Evolutionary conservation across 1,140 invertebrate species (phyloP).

Genomic region (Anagrus nilaparvatae): DNA sequence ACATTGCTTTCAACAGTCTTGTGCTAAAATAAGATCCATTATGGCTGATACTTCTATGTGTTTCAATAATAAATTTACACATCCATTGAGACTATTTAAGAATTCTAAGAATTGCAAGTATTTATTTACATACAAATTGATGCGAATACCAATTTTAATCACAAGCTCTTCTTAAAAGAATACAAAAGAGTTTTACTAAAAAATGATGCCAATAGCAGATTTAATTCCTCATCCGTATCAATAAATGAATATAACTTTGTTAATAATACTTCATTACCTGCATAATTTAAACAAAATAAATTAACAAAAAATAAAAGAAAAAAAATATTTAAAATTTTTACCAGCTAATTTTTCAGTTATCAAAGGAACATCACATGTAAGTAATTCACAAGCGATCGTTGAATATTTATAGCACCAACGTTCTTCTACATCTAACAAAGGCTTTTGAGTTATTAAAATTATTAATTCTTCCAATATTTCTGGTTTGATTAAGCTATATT

Average conservation of each 20-base stretch:
- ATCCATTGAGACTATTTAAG: conserved; percentile 75
- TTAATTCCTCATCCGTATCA: conserved; percentile 74
- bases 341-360: conserved; percentile 75
- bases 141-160: conserved; percentile 86
- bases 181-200: conserved; percentile 87
- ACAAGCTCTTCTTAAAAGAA: conserved; percentile 70
- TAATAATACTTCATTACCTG: conserved; percentile 63
- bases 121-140: conserved; percentile 79
- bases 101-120: conserved; percentile 86
- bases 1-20: conserved; percentile 7
- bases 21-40: conserved; percentile 85
- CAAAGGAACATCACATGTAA: conserved; percentile 77
- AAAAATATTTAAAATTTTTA: conserved; percentile 17
- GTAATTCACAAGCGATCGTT: conserved; percentile 86
- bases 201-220: conserved; percentile 90
- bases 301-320: background rate
- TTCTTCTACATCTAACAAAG: conserved; percentile 64
- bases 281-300: background rate
- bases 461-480: conserved; percentile 81
- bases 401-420: conserved; percentile 78
- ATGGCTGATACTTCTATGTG: conserved; percentile 92
- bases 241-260: conserved; percentile 82
- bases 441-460: conserved; percentile 75
- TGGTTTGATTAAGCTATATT: conserved; percentile 67
- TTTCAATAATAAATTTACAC: conserved; percentile 73